A percentile compares a stretch with the other conserved stretches of the same genome.
Conservation (phyloP, 2,113 vertebrate genomes). For the Dicrurus megarhynchus region DNA sequence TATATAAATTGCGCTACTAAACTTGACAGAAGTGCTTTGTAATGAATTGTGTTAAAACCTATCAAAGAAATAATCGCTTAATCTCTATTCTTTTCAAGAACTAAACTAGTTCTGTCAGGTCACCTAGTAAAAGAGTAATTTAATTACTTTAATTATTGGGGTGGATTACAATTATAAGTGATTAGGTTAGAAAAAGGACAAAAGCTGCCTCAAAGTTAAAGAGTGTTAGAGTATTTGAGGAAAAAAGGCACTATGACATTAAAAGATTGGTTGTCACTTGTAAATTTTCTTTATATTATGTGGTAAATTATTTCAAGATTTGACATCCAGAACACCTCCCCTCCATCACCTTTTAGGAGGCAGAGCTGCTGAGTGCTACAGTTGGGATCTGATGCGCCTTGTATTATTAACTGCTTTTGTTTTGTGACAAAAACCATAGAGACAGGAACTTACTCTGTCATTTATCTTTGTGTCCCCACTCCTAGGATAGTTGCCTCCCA, state of each 20-base stretch:
- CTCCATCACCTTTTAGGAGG: not conserved
- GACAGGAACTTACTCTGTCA: not conserved
- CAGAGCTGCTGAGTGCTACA: not conserved
- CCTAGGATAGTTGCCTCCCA: not conserved
- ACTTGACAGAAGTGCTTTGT: not conserved
- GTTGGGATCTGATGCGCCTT: not conserved
- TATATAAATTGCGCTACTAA: not conserved
- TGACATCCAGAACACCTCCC: not conserved
- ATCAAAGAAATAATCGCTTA: not conserved
- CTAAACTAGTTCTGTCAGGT: not conserved
- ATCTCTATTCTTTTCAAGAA: not conserved
- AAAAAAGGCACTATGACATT: not conserved
- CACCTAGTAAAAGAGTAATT: not conserved
- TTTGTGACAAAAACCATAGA: not conserved
- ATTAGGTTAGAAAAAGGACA: not conserved
- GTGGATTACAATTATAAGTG: not conserved
- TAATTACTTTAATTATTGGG: not conserved
- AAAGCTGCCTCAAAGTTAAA: not conserved
- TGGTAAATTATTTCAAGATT: not conserved
- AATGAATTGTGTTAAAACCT: not conserved
- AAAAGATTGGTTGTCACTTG: not conserved
- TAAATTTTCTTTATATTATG: not conserved
- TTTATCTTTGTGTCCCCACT: not conserved
- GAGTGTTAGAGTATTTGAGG: not conserved
- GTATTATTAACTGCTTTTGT: not conserved